phyloP scores from a whole-genome alignment of 2,797 vertebrate species.

The Epinephelus malabaricus region DNA sequence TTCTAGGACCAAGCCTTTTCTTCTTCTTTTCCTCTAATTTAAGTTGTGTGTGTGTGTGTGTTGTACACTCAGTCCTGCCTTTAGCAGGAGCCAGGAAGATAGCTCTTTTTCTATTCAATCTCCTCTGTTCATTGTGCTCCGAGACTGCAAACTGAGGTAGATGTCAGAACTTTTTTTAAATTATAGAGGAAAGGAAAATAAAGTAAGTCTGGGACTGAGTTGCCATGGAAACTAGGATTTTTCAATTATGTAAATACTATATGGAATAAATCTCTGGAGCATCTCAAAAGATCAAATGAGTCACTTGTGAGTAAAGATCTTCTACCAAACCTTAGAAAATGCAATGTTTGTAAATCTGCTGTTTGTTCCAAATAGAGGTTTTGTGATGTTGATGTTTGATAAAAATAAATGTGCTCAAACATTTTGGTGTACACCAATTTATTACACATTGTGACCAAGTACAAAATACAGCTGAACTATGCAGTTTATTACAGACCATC shows the following conservation, averaged over 20 bases:
- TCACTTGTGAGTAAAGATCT: conserved; percentile 45
- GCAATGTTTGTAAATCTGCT: conserved; percentile 68
- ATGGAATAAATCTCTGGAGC: conserved; percentile 34
- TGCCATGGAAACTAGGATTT: conserved; percentile 74
- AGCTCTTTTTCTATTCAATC: conserved; percentile 56
- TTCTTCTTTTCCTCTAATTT: conserved; percentile 52
- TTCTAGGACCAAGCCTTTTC: conserved; percentile 75
- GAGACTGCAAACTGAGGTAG: conserved; percentile 58
- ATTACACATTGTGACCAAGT: conserved; percentile 88
- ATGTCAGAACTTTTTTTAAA: conserved; percentile 57
- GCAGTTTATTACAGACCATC: conserved; percentile 84
- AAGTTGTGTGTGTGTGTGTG: conserved; percentile 57
- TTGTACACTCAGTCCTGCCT: conserved; percentile 39
- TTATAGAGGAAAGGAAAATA: conserved; percentile 37
- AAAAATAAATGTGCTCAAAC: conserved; percentile 70
- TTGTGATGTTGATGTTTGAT: conserved; percentile 74
- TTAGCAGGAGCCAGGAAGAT: conserved; percentile 21
- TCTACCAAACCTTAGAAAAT: conserved; percentile 47
- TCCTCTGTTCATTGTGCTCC: conserved; percentile 58
- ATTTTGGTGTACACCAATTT: conserved; percentile 85
- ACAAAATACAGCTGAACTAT: conserved; percentile 90
- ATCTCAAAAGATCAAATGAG: conserved; percentile 20
- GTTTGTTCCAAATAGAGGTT: conserved; percentile 62
- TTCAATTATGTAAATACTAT: conserved; percentile 75
- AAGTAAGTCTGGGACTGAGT: conserved; percentile 54